These are phyloP conservation scores for Onychomys arenicola DNA, from an alignment of 2,797 vertebrate species.

Conservation along the genomic window DNA sequence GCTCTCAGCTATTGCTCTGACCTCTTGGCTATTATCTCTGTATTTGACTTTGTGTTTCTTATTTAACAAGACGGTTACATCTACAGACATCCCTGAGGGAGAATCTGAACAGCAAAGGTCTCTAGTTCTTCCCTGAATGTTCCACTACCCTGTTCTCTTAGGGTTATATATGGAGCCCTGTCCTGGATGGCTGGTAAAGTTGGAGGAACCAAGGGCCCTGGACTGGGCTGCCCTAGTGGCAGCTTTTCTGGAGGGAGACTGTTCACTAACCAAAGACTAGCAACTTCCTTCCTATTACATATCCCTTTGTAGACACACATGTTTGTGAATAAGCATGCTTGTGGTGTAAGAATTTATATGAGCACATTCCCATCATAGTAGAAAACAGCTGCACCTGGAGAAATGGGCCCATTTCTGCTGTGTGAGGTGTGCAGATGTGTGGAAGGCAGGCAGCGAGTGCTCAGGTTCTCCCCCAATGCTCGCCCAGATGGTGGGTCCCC, in stretches of 20 bases:
- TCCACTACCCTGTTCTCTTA: neutral
- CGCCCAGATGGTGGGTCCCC: neutral
- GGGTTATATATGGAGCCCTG: neutral
- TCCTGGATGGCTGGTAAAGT: neutral
- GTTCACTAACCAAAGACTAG: neutral
- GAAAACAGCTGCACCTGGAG: neutral
- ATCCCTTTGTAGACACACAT: fast-evolving
- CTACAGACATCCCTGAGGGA: fast-evolving
- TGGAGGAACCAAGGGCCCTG: neutral
- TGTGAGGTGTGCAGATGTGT: neutral
- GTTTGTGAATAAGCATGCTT: neutral
- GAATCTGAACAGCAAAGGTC: neutral
- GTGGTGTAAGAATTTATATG: neutral
- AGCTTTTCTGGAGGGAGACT: neutral
- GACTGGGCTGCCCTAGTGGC: neutral
- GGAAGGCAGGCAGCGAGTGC: neutral
- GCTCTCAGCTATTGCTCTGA: too few species aligned
- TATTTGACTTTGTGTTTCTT: too few species aligned
- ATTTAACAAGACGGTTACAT: too few species aligned
- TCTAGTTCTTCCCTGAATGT: neutral
- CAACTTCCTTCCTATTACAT: neutral
- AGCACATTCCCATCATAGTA: neutral
- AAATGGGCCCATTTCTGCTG: neutral
- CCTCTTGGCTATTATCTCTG: too few species aligned
- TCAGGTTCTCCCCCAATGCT: slow-evolving; percentile 30